Percentiles rank a stretch among this genome's conserved stretches.
Evolutionary conservation across 2,888 invertebrate species (phyloP).

Genomic region (Sinelater perroti): DNA sequence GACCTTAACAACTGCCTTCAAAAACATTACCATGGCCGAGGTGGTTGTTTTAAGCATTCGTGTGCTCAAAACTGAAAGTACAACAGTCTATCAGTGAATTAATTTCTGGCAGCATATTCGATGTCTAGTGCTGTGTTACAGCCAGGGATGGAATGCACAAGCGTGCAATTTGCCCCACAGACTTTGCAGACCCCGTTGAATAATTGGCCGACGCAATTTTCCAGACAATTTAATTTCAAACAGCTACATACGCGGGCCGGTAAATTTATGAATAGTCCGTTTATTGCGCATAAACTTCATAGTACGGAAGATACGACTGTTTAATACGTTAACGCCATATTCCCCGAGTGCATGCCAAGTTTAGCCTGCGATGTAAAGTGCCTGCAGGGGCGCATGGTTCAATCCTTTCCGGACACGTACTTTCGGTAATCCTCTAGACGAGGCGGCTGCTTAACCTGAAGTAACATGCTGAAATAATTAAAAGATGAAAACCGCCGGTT

Average conservation of each 20-base stretch:
- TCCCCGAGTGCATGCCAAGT: conserved; percentile 7
- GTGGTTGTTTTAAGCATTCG: no score
- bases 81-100: no score
- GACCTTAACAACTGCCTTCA: no score
- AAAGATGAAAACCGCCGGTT: conserved; percentile 7
- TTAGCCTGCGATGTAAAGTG: conserved; percentile 16
- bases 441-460: conserved; percentile 20
- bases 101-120: no score
- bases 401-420: conserved; percentile 17
- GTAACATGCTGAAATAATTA: conserved; percentile 6
- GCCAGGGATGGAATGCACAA: no score
- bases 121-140: no score
- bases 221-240: neutral
- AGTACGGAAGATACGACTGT: neutral
- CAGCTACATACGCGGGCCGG: neutral
- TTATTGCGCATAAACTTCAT: conserved; percentile 6
- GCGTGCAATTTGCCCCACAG: no score
- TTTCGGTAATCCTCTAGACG: no score
- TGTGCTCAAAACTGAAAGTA: no score
- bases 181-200: no score
- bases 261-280: conserved; percentile 5
- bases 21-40: no score
- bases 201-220: neutral
- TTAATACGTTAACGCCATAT: conserved; percentile 3
- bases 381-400: conserved; percentile 20